Conservation (phyloP, 2,888 invertebrate species). For the Dynastes maya region DNA sequence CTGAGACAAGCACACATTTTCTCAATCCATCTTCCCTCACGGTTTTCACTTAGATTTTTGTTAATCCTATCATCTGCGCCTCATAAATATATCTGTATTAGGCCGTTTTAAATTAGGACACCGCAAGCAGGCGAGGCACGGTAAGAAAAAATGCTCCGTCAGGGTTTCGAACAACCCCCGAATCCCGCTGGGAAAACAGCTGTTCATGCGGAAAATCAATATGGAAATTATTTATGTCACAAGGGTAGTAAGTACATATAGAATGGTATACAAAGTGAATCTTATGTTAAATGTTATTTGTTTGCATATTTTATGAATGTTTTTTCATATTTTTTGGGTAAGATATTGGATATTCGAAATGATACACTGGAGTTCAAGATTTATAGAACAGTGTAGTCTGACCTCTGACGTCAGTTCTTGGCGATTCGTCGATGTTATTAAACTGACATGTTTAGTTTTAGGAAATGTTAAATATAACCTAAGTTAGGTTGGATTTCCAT, state of each 20-base stretch:
- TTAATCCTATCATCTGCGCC: not conserved
- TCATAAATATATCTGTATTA: not conserved
- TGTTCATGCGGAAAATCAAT: slow-evolving; percentile 50
- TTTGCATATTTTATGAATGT: no score
- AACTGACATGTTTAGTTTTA: no score
- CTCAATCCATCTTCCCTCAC: slow-evolving; percentile 2
- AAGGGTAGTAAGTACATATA: slow-evolving; percentile 26
- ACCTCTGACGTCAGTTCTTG: no score
- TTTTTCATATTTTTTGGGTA: no score
- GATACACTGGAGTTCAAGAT: no score
- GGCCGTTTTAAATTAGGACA: not conserved
- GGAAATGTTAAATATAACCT: no score
- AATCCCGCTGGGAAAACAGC: slow-evolving; percentile 46
- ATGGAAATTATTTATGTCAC: slow-evolving; percentile 17
- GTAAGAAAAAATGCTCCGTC: not conserved
- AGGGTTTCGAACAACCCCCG: not conserved
- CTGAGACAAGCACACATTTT: slow-evolving; percentile 54
- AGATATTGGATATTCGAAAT: no score
- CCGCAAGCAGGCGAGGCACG: not conserved
- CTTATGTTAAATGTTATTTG: no score
- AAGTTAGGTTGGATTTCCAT: no score
- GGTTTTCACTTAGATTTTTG: slow-evolving; percentile 1
- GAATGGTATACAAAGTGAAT: not conserved
- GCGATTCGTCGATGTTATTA: no score
- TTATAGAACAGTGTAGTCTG: no score